phyloP scores from a whole-genome alignment of 1,140 invertebrate species.

The Drosophila grimshawi region DNA sequence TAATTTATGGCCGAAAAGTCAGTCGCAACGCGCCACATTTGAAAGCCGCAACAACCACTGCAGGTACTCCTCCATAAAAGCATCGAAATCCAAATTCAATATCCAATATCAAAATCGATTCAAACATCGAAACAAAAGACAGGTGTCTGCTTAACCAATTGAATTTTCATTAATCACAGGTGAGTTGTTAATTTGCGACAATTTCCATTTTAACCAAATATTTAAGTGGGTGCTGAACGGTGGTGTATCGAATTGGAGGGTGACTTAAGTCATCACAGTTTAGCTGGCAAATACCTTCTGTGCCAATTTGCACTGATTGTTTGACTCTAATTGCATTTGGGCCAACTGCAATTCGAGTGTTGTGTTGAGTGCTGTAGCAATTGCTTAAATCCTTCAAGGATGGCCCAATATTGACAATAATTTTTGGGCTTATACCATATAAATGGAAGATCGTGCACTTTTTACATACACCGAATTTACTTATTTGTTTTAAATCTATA shows the following conservation, averaged over 20 bases:
- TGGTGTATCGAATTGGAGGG: not conserved
- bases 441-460: no score
- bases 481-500: no score
- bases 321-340: constrained; percentile 11
- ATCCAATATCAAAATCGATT: not conserved
- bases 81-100: constrained; percentile 9
- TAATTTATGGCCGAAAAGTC: constrained; percentile 23
- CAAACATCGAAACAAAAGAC: constrained; percentile 3
- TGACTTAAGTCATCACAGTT: constrained; percentile 5
- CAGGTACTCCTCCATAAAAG: not conserved
- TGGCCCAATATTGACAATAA: no score
- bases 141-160: constrained; percentile 25
- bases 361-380: not conserved
- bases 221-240: not conserved
- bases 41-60: not conserved
- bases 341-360: not conserved
- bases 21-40: not conserved
- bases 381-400: no score
- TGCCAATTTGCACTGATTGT: constrained; percentile 6
- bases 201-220: constrained; percentile 1
- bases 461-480: no score
- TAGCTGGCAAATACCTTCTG: not conserved
- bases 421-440: no score
- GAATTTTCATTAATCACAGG: constrained; percentile 53
- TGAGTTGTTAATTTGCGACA: constrained; percentile 38